A percentile compares a stretch with the other conserved stretches of the same genome.
Evolutionary conservation across 1,140 invertebrate species (phyloP).

Genomic region (Agraylea sexmaculata): DNA sequence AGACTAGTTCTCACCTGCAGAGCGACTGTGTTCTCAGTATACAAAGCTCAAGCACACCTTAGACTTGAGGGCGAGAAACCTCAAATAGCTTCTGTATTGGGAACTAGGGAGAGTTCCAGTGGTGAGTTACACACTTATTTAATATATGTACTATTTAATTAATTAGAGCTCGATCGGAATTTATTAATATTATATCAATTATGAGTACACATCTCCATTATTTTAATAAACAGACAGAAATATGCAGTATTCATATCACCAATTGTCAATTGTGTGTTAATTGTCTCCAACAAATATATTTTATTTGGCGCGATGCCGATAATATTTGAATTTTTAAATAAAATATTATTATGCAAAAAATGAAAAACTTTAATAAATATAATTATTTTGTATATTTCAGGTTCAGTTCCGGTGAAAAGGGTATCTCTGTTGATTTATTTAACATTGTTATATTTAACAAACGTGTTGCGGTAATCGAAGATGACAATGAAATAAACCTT

Average conservation of each 20-base stretch:
- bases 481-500: no score
- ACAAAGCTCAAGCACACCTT: slow-evolving; percentile 43
- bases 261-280: no score
- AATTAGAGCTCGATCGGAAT: not conserved
- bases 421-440: not conserved
- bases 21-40: slow-evolving; percentile 50
- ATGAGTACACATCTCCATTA: not conserved
- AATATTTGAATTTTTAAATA: not conserved
- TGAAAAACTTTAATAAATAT: not conserved
- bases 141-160: not conserved
- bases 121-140: slow-evolving; percentile 21
- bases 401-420: not conserved
- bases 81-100: slow-evolving; percentile 52
- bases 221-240: not conserved
- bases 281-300: not conserved
- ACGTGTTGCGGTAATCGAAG: slow-evolving; percentile 1
- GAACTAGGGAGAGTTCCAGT: slow-evolving; percentile 43
- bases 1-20: slow-evolving; percentile 50
- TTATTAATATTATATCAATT: not conserved
- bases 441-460: not conserved
- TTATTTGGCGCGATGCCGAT: not conserved
- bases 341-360: not conserved
- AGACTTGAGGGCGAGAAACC: slow-evolving; percentile 53
- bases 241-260: no score
- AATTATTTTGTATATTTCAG: not conserved